Evolutionary conservation across 2,113 vertebrate species (phyloP), one percentile per base, ranked within the genome.

Genomic region (Limanda limanda): DNA sequence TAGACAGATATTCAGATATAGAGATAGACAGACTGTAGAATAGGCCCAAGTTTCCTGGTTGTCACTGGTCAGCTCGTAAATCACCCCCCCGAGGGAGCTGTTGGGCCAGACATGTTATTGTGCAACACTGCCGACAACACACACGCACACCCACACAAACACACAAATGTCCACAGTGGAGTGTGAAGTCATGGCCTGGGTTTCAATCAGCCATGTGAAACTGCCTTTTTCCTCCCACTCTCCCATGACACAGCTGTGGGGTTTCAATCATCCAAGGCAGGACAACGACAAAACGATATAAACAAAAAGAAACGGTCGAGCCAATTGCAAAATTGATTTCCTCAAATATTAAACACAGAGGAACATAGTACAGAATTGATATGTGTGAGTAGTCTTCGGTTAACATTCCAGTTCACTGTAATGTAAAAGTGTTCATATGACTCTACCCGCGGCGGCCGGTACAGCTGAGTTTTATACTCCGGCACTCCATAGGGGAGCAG

Each of bases 401-500:
- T 88, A 87, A 87, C 89, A 90, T 92, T 91, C 83, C 89, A 90
- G 78, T 80, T 89, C 63, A 82, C 13, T 79, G 79, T 89, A 85
- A 88, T 86, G 88, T 83, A 83, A 87, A 90, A 89, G 86, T 79
- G 75, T 89, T 88, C 86, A 82, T 86, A 87, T 80, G 88, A 89
- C 85, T 90, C 60, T 23, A 68, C 60, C 64, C 66, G 54, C 71
- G 31, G 31, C 31, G 81, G 81, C 85, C 40, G 71, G 82, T 79
- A 75, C 90, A 79, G 88, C 76, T 86, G 78, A 87, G 79, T 88
- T 84, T 91, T 89, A 86, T 82, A 89, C 82, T 74, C 7, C 9
- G 68, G 83, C 42, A 40, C 92, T 86, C 91, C 27, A 63, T 86
- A 18, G 74, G 90, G 90, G 88, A 89, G 87, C 91, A 92, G 91